Evolutionary conservation across 2,113 vertebrate genomes (phyloP).

Genomic region (Alligator mississippiensis): DNA sequence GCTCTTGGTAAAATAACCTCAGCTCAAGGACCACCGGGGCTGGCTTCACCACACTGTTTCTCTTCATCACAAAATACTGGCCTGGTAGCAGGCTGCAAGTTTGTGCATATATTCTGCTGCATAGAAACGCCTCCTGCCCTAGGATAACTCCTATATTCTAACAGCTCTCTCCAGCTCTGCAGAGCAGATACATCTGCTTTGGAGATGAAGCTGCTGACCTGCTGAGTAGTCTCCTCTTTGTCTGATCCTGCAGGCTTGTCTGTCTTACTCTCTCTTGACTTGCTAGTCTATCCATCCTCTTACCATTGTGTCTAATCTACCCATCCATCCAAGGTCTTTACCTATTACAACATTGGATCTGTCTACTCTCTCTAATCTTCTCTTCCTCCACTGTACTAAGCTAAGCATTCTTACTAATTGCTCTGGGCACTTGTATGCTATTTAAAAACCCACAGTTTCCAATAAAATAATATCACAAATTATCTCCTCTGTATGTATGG

Average conservation of each 20-base stretch:
- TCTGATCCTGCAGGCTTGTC: not conserved
- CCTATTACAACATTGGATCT: not conserved
- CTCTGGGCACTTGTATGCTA: not conserved
- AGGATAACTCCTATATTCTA: not conserved
- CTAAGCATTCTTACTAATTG: not conserved
- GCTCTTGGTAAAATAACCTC: not conserved
- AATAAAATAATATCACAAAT: not conserved
- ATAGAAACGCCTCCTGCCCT: not conserved
- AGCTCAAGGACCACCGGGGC: not conserved
- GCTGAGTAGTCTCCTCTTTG: not conserved
- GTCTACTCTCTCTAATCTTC: not conserved
- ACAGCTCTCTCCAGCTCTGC: not conserved
- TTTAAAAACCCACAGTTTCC: not conserved
- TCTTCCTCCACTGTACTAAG: not conserved
- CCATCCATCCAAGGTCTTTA: not conserved
- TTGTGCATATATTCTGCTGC: not conserved
- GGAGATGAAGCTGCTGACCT: no score
- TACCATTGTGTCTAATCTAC: rapidly evolving
- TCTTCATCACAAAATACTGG: not conserved
- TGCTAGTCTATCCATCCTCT: not conserved
- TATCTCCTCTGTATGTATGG: not conserved
- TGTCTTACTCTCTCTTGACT: not conserved
- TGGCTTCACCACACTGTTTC: not conserved
- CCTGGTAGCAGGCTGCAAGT: no score
- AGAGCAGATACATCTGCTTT: not conserved